Base-by-base conservation (phyloP, 2,888 invertebrate species). In the Sericinus montela region DNA sequence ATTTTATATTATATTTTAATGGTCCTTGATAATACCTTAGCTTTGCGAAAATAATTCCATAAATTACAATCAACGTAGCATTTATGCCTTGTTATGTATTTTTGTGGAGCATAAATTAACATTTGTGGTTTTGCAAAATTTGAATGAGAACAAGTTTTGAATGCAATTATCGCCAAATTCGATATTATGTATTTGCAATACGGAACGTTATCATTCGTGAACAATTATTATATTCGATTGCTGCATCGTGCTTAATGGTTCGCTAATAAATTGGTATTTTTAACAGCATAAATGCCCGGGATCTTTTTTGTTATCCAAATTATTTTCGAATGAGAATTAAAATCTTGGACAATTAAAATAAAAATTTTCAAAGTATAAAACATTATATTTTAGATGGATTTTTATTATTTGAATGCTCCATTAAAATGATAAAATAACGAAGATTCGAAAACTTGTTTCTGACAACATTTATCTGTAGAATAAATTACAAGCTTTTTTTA, bases 171-270 rank as follows among this genome's bases (percentile, higher is more conserved):
- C 32, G 15, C 40, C 4, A 32, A 25, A 8, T 30, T 45, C 37
- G 34, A 42, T 45, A 49, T 36, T 45, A 39, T 50, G 45, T n/a
- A n/a, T n/a, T n/a, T 41, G 45, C 50, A 45, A 46, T 30, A 45
- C 13, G 41, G 7, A 40, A 41, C 25, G 19, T 19, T 19, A 19
- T 19, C 19, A 29, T 15, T n/a, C 30, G 36, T 38, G 10, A 37
- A 37, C 41, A 23, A 45, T 37, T 32, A 42, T 51, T 37, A 37
- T 28, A 28, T 32, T 6, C 16, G 45, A 42, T n/a, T n/a, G n/a
- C 37, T 51, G 45, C 45, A 45, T 16, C n/a, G n/a, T n/a, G n/a
- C 13, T 45, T 41, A 50, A 45, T 50, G 25, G 37, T 41, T 50
- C 11, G 30, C 32, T n/a, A 34, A 41, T 45, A 50, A 50, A 41